Base-by-base conservation (phyloP, 2,888 invertebrate species). In the Ochropacha duplaris region DNA sequence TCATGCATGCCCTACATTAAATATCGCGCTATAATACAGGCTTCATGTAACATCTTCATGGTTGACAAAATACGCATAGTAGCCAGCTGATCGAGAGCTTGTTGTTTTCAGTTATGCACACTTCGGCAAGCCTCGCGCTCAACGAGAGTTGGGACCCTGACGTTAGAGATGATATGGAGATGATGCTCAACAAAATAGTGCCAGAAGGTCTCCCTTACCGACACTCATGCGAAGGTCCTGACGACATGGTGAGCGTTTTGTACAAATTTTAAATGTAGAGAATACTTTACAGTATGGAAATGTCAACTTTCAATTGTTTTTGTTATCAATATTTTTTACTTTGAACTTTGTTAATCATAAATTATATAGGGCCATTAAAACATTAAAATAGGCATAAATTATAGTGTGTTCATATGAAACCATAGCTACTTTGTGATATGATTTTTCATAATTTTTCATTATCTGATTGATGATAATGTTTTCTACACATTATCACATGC, bases 141-240 rank as follows among this genome's bases (percentile, higher is more conserved):
- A 99, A 99, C 92, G 99, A 99, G 94, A 98, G 98, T 93, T 99
- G 98, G 98, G 99, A 99, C 94, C 98, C 98, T 69, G 98, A 98
- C 92, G 98, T 98, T 65, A 95, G 98, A 93, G 98, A 98, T 87
- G 99, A 99, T 88, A 99, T 99, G 98, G 99, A 99, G 94, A 99
- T 98, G 98, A 98, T 99, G 98, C 95, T 99, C 91, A 99, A 99
- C 93, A 98, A 98, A 95, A 97, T 99, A 92, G 98, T 99, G 93
- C 99, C 99, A 88, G 99, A 99, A 95, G 98, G 97, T 80, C 95
- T 98, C 92, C 97, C 97, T 79, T 99, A 98, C 91, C 95, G 97
- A 91, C 99, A 99, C 94, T 97, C 98, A 66, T 98, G 98, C 93
- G 99, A 99, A 94, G 99, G 99, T 71, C 98, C 99, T 68, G 99